A percentile compares a stretch with the other conserved stretches of the same genome.
These are phyloP conservation scores for Salticus scenicus DNA, from an alignment of 2,888 invertebrate species.

Conservation along the genomic window DNA sequence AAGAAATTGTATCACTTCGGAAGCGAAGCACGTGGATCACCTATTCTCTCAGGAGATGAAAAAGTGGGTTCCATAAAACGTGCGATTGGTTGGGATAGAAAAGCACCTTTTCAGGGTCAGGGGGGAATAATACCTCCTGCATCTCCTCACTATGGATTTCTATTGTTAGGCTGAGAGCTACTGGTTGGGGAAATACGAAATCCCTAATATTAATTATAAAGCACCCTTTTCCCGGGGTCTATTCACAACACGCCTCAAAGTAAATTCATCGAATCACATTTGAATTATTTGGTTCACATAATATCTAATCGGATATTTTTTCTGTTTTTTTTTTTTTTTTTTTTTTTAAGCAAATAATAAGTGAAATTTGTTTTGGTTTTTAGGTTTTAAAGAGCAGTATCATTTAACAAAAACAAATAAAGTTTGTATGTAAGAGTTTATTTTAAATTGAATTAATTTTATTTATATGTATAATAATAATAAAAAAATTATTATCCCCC, in stretches of 20 bases:
- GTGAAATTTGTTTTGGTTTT: too few relatives aligned
- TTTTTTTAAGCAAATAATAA: too few relatives aligned
- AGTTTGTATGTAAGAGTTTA: too few relatives aligned
- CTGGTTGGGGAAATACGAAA: constrained; percentile 7
- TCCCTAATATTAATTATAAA: neutral
- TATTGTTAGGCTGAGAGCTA: neutral
- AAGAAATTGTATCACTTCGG: neutral
- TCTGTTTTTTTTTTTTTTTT: too few relatives aligned
- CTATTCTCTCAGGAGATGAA: neutral
- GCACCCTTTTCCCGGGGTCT: neutral
- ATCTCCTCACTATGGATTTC: neutral
- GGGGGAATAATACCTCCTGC: neutral
- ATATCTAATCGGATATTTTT: too few relatives aligned
- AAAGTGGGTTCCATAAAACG: neutral
- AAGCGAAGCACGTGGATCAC: neutral
- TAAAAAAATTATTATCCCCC: too few relatives aligned
- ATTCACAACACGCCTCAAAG: neutral
- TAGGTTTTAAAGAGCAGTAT: too few relatives aligned
- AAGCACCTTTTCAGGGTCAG: neutral
- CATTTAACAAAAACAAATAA: too few relatives aligned
- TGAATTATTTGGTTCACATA: neutral
- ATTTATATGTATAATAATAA: too few relatives aligned
- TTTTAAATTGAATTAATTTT: too few relatives aligned
- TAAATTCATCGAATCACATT: constrained; percentile 9
- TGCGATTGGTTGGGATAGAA: constrained; percentile 33